Percentiles rank a stretch among this genome's conserved stretches.
These are phyloP conservation scores for Ginglymostoma cirratum DNA, from an alignment of 2,113 vertebrate species.

Conservation along the genomic window DNA sequence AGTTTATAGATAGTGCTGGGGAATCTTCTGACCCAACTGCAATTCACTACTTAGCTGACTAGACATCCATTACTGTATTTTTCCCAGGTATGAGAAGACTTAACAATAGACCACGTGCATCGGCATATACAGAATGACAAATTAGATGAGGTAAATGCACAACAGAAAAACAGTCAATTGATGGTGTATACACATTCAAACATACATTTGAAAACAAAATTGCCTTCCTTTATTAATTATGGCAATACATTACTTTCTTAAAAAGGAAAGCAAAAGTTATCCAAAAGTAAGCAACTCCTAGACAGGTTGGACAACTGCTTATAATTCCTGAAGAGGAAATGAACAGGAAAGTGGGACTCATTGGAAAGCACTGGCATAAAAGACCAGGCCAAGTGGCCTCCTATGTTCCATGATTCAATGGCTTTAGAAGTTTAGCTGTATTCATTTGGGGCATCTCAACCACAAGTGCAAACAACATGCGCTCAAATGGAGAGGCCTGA, in stretches of 20 bases:
- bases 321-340: not conserved
- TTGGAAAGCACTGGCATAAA: not conserved
- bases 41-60: not conserved
- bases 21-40: not conserved
- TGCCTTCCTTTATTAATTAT: not conserved
- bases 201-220: not conserved
- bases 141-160: not conserved
- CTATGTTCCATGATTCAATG: not conserved
- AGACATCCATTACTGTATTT: not conserved
- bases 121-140: not conserved
- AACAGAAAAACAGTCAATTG: not conserved
- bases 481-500: too few relatives aligned
- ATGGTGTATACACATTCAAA: not conserved
- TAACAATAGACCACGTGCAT: not conserved
- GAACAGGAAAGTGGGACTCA: not conserved
- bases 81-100: not conserved
- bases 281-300: not conserved
- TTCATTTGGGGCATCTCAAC: too few relatives aligned
- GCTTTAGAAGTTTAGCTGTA: not conserved
- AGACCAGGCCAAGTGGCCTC: not conserved
- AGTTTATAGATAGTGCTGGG: not conserved
- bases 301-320: not conserved
- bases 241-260: not conserved
- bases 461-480: too few relatives aligned
- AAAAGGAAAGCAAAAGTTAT: not conserved